Percentiles rank a stretch among this genome's conserved stretches.
phyloP scores from a whole-genome alignment of 1,140 invertebrate species.

The Aphaenogaster ashmeadi region DNA sequence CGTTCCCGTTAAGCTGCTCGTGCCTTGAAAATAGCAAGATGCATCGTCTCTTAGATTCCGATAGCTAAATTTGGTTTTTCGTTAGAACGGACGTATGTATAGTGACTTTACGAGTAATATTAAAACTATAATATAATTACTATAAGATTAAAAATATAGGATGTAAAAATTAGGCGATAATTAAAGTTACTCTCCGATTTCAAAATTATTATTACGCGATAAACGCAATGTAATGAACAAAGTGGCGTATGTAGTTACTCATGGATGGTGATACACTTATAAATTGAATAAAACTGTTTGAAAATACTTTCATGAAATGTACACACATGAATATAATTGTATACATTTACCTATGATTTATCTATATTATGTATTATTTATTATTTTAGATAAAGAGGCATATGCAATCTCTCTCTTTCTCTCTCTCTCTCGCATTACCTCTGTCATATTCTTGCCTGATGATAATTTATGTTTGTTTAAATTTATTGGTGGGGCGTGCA shows the following conservation, averaged over 20 bases:
- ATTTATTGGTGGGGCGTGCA: too few relatives aligned
- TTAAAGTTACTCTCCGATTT: background rate
- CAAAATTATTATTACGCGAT: background rate
- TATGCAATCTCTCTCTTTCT: background rate
- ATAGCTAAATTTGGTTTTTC: background rate
- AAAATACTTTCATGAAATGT: background rate
- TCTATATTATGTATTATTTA: background rate
- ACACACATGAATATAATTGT: background rate
- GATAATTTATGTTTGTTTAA: too few relatives aligned
- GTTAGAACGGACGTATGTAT: background rate
- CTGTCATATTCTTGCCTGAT: too few relatives aligned
- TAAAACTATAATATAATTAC: slow-evolving; percentile 5
- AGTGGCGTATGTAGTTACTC: background rate
- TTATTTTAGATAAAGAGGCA: background rate
- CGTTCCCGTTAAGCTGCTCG: background rate
- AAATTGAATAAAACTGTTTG: background rate
- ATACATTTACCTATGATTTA: background rate
- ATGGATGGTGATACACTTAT: background rate
- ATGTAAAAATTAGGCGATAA: background rate
- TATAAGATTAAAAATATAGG: background rate
- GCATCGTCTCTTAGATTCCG: background rate
- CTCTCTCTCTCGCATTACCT: too few relatives aligned
- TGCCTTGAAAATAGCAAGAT: background rate
- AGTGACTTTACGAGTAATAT: background rate
- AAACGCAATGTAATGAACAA: background rate